Base-by-base conservation (phyloP, 2,113 vertebrate species). In the Lycaon pictus region DNA sequence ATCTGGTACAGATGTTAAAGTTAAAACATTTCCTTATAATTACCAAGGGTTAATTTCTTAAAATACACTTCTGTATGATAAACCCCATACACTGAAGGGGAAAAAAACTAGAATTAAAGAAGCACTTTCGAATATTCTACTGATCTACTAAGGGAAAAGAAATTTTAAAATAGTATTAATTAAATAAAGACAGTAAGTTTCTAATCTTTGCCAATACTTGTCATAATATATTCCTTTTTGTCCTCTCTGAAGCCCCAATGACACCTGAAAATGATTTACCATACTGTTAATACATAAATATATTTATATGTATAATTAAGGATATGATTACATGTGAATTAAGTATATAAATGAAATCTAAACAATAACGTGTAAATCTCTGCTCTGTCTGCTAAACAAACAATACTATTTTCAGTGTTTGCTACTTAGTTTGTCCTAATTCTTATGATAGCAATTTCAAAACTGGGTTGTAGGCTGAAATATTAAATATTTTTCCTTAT, bases 1-100 rank as follows among this genome's bases (percentile, higher is more conserved):
- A 99, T 99, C 97, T 98, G 98, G 96, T 98, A 97, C 98, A 99
- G 98, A 99, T 98, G 98, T 98, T 98, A 98, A 98, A 98, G 97
- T 98, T 98, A 98, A 98, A 99, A 95, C 85, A 98, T 96, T 98
- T 98, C 91, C 95, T 97, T 98, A 77, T 98, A 98, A 98, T 98
- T 98, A 97, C 88, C 96, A 98, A 98, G 98, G 97, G 97, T 97
- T 98, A 98, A 98, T 98, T 98, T 98, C 95, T 98, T 98, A 99
- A 97, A 97, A 97, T 96, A 97, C 88, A 97, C 94, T 98, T 98
- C 94, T 96, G 76, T 94, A 82, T 97, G 97, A 97, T 98, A 98
- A 98, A 98, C 87, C 35, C 67, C 88, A 97, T 51, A 97, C 95
- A 97, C 90, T 96, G 85, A 98, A 98, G 93, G 62, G 90, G 88